Conservation (phyloP, 2,113 vertebrate species). For the Paradoxurus hermaphroditus region DNA sequence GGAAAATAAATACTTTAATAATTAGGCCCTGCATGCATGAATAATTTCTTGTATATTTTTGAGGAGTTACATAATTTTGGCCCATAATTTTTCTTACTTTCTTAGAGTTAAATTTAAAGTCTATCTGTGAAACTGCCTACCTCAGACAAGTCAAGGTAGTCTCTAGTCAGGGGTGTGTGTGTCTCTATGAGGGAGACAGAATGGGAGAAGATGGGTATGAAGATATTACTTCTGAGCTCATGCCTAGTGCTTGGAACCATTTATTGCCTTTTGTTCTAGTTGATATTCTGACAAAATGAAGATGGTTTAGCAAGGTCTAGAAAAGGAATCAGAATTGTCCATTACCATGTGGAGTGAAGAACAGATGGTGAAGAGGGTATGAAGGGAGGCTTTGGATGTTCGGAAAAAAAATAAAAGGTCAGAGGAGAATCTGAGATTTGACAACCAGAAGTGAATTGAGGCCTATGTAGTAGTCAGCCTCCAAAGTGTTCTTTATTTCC, state of each 20-base stretch:
- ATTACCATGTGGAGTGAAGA: background rate
- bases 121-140: background rate
- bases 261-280: background rate
- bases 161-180: background rate
- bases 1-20: background rate
- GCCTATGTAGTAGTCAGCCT: background rate
- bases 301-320: background rate
- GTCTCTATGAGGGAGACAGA: too few relatives aligned
- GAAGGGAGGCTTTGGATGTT: background rate
- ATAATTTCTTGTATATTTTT: background rate
- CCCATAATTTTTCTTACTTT: background rate
- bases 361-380: fast-evolving
- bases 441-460: background rate
- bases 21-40: background rate
- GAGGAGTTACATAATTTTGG: background rate
- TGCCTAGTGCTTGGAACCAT: background rate
- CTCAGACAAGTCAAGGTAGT: background rate
- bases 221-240: background rate
- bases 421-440: background rate
- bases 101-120: background rate
- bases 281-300: background rate
- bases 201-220: background rate
- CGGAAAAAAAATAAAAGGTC: background rate
- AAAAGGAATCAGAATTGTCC: background rate
- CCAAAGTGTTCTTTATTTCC: fast-evolving